phyloP scores from a whole-genome alignment of 2,797 vertebrate genomes.

The Nothura maculosa region DNA sequence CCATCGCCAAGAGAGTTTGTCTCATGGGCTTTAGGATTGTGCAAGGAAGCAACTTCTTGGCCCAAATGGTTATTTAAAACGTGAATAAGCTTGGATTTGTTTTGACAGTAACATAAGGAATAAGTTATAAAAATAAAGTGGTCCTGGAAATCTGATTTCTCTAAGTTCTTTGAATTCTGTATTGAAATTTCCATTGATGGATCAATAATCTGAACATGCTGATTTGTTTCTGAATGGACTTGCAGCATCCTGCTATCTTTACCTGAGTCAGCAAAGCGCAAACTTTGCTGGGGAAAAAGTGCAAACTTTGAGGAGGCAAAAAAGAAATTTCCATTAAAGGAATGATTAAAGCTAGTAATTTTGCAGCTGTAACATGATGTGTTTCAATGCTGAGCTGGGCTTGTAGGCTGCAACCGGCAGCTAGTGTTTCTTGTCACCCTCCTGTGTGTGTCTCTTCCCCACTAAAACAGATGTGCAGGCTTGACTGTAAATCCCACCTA shows the following conservation, averaged over 20 bases:
- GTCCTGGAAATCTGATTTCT: neutral
- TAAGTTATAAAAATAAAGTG: neutral
- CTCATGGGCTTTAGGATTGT: neutral
- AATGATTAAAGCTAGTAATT: neutral
- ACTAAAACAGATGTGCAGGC: neutral
- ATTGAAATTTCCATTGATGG: neutral
- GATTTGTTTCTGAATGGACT: neutral
- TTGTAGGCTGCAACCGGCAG: neutral
- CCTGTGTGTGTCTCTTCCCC: fast-evolving
- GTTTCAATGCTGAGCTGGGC: neutral
- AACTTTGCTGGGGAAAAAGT: neutral
- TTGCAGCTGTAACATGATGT: neutral
- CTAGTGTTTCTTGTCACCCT: neutral
- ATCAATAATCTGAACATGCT: fast-evolving
- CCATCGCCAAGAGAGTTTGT: fast-evolving
- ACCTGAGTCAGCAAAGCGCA: neutral
- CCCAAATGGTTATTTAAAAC: fast-evolving
- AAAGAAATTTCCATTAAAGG: neutral
- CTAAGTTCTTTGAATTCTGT: neutral
- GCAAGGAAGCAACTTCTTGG: neutral
- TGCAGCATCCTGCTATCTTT: neutral
- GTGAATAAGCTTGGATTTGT: fast-evolving
- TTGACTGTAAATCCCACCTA: neutral
- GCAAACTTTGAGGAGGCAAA: neutral
- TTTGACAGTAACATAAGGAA: neutral